Evolutionary conservation across 2,113 vertebrate species (phyloP).

Genomic region (Chlorodrepanis virens): DNA sequence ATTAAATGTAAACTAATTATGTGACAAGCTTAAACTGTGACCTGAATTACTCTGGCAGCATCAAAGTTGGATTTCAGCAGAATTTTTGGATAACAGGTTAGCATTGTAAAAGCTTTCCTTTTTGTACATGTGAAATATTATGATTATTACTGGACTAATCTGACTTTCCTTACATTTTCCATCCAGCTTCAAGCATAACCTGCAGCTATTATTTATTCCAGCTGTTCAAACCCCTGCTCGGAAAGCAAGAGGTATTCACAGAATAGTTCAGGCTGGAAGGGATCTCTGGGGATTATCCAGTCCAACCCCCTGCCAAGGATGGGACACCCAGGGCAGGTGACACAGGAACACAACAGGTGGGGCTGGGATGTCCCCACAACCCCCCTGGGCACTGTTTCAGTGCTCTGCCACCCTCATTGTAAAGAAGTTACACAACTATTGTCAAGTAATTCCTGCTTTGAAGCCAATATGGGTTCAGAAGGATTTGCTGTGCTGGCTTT

Average conservation of each 20-base stretch:
- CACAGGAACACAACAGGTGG: neutral
- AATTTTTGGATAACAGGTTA: neutral
- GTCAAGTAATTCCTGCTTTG: neutral
- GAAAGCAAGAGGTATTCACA: neutral
- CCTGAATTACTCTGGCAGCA: conserved; percentile 33
- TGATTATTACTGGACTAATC: neutral
- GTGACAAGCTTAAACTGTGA: conserved; percentile 53
- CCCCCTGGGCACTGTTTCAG: neutral
- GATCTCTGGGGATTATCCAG: neutral
- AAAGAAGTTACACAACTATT: neutral
- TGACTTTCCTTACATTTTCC: neutral
- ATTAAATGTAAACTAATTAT: conserved; percentile 63
- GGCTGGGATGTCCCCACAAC: neutral
- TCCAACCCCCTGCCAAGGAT: neutral
- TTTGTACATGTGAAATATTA: neutral
- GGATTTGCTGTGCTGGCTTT: neutral
- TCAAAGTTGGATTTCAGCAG: neutral
- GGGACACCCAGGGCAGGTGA: neutral
- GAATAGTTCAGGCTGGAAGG: neutral
- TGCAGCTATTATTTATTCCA: neutral
- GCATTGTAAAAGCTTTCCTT: neutral
- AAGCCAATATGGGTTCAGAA: neutral
- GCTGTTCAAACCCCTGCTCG: neutral
- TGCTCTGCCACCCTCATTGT: fast-evolving
- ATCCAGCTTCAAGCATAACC: neutral